These are phyloP conservation scores for Vanacampus margaritifer DNA, from an alignment of 2,113 vertebrate species.

Conservation along the genomic window DNA sequence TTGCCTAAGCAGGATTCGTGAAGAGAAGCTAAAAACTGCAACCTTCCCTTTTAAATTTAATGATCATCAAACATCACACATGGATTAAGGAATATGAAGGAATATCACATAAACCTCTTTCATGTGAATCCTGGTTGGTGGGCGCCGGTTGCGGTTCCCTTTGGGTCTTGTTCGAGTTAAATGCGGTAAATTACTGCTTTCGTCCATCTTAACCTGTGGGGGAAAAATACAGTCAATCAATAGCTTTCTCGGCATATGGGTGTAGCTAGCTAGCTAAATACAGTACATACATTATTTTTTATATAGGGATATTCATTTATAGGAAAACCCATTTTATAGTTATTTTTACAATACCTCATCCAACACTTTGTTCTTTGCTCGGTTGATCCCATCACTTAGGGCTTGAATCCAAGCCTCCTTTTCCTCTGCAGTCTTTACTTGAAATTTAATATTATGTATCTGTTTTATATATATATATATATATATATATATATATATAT, in stretches of 20 bases:
- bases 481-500: too few species aligned
- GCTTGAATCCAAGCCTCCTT: slow-evolving; percentile 94
- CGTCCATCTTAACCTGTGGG: slow-evolving; percentile 84
- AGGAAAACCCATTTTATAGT: background rate
- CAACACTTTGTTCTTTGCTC: slow-evolving; percentile 90
- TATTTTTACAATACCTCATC: slow-evolving; percentile 82
- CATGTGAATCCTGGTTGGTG: slow-evolving; percentile 89
- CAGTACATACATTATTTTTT: too few species aligned
- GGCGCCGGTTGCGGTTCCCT: slow-evolving; percentile 78
- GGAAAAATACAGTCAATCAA: slow-evolving; percentile 3
- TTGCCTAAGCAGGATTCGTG: too few species aligned
- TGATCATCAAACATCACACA: too few species aligned
- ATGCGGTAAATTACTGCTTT: slow-evolving; percentile 84
- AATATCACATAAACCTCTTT: slow-evolving; percentile 83
- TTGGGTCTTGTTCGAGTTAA: slow-evolving; percentile 86
- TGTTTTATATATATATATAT: slow-evolving; percentile 58
- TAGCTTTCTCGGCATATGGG: background rate
- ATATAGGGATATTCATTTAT: too few species aligned
- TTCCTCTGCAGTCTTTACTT: slow-evolving; percentile 81
- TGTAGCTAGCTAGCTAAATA: background rate
- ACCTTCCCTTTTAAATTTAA: too few species aligned
- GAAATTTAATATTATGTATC: slow-evolving; percentile 90
- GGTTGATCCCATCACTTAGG: slow-evolving; percentile 83
- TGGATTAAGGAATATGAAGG: background rate
- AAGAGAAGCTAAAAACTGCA: too few species aligned